Evolutionary conservation across 2,888 invertebrate species (phyloP).

Genomic region (Polyommatus icarus): DNA sequence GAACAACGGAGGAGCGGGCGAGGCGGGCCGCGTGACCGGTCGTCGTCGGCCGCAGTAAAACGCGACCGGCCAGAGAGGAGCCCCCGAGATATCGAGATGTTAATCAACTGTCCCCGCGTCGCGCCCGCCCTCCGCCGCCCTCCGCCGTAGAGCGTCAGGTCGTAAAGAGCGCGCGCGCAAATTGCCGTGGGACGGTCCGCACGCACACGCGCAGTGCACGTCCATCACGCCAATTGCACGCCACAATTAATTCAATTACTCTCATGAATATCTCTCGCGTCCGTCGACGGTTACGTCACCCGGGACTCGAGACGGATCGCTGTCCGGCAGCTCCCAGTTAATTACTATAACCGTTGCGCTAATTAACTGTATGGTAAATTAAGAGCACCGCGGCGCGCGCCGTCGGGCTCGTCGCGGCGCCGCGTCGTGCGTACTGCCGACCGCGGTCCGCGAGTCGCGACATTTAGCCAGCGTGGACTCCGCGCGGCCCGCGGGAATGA

Average conservation of each 20-base stretch:
- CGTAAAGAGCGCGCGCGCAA: slow-evolving; percentile 18
- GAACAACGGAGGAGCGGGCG: neutral
- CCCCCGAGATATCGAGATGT: neutral
- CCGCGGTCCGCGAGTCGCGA: neutral
- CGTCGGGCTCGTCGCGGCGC: neutral
- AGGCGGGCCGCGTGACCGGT: neutral
- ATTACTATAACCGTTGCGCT: neutral
- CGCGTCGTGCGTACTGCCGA: neutral
- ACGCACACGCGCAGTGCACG: slow-evolving; percentile 9
- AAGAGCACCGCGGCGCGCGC: neutral
- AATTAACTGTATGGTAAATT: neutral
- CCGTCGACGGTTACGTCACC: slow-evolving; percentile 7
- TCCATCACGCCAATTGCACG: slow-evolving; percentile 2
- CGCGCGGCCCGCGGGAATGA: neutral
- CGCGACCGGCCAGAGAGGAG: slow-evolving; percentile 2
- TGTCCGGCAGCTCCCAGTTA: neutral
- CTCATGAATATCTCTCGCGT: slow-evolving; percentile 8
- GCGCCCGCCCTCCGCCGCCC: neutral
- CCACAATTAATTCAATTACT: slow-evolving; percentile 21
- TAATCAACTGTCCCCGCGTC: slow-evolving; percentile 4
- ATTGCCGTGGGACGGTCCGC: slow-evolving; percentile 16
- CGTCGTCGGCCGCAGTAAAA: neutral
- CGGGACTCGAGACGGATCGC: slow-evolving; percentile 16
- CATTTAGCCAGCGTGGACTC: neutral
- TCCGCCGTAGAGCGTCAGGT: neutral